phyloP scores from a whole-genome alignment of 2,888 invertebrate genomes.

The Gandaritis pyraliata region DNA sequence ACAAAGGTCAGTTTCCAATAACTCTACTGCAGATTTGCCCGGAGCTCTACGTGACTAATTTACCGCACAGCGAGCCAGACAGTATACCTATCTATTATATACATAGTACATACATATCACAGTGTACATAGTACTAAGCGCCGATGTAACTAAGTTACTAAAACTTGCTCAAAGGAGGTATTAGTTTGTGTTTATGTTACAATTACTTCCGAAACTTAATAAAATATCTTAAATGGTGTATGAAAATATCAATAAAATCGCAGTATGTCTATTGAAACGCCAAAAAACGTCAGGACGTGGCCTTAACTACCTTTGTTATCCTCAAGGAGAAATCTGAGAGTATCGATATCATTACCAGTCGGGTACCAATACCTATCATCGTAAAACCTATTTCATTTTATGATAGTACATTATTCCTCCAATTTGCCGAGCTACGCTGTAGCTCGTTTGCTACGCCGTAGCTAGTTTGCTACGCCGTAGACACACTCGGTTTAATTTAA shows the following conservation, averaged over 20 bases:
- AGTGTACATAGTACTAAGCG: too few relatives aligned
- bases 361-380: too few relatives aligned
- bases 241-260: too few relatives aligned
- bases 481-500: constrained; percentile 28
- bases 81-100: background rate
- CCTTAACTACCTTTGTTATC: too few relatives aligned
- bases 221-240: too few relatives aligned
- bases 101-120: background rate
- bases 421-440: constrained; percentile 2
- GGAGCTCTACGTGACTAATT: constrained; percentile 27
- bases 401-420: too few relatives aligned
- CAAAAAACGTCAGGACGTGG: too few relatives aligned
- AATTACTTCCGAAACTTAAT: too few relatives aligned
- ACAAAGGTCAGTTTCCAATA: constrained; percentile 13
- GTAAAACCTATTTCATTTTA: too few relatives aligned
- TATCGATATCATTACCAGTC: too few relatives aligned
- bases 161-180: background rate
- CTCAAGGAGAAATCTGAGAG: too few relatives aligned
- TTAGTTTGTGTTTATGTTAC: background rate
- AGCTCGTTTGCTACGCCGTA: constrained; percentile 18
- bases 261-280: too few relatives aligned
- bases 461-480: constrained; percentile 24
- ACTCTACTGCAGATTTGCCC: constrained; percentile 6
- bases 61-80: constrained; percentile 13
- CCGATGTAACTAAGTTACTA: background rate